Percentiles rank a stretch among this genome's conserved stretches.
These are phyloP conservation scores for Drosophila paranaensis DNA, from an alignment of 2,888 invertebrate genomes.

Conservation along the genomic window DNA sequence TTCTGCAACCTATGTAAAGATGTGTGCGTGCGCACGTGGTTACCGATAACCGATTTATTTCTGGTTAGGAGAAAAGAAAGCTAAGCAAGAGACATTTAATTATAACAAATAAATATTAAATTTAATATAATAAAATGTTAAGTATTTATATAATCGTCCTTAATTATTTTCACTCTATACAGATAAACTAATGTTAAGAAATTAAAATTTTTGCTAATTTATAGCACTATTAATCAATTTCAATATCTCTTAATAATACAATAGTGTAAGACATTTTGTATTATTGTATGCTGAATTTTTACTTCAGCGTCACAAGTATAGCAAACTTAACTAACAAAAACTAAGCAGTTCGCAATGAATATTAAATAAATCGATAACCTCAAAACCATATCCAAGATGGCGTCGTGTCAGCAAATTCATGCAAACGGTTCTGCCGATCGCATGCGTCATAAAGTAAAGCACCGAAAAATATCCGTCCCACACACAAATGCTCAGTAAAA, in stretches of 20 bases:
- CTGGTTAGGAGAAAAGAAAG: background rate
- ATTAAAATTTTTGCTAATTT: slow-evolving; percentile 1
- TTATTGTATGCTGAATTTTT: background rate
- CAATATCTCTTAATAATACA: background rate
- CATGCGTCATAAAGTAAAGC: slow-evolving; percentile 50
- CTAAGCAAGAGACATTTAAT: background rate
- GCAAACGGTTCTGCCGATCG: slow-evolving; percentile 56
- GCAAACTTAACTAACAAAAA: background rate
- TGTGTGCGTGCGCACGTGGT: slow-evolving; percentile 54
- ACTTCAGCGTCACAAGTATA: background rate
- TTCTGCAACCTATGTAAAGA: background rate
- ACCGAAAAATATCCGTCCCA: slow-evolving; percentile 11
- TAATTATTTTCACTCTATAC: background rate
- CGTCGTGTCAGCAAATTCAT: slow-evolving; percentile 62
- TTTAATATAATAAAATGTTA: too few species aligned
- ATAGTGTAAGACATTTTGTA: background rate
- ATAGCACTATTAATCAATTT: background rate
- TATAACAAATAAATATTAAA: background rate
- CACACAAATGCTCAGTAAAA: background rate
- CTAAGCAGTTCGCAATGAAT: background rate
- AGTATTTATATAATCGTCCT: too few species aligned
- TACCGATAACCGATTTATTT: slow-evolving; percentile 29
- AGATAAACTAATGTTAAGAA: background rate
- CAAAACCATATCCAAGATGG: slow-evolving; percentile 66
- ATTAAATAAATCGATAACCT: slow-evolving; percentile 54